Evolutionary conservation across 2,888 invertebrate species (phyloP).

Genomic region (Acanthosepion esculentum): DNA sequence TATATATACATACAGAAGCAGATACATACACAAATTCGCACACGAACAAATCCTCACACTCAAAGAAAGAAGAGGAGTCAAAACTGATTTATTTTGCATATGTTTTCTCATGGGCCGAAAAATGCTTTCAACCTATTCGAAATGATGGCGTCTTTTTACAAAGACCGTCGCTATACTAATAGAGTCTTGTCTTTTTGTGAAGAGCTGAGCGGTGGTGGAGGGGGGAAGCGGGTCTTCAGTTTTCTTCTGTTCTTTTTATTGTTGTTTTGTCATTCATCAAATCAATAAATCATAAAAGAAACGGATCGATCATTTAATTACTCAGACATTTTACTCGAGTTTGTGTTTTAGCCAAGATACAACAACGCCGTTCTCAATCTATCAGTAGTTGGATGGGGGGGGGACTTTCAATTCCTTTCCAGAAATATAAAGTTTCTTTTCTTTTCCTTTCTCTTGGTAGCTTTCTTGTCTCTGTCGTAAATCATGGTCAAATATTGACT

Average conservation of each 20-base stretch:
- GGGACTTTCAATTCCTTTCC: background rate
- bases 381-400: background rate
- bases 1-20: background rate
- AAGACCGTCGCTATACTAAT: background rate
- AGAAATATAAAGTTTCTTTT: slow-evolving; percentile 11
- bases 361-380: background rate
- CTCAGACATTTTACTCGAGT: background rate
- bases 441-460: background rate
- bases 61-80: background rate
- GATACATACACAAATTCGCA: background rate
- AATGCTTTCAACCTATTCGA: slow-evolving; percentile 14
- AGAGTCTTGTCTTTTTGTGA: background rate
- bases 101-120: background rate
- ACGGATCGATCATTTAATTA: slow-evolving; percentile 20
- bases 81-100: background rate
- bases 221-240: too few species aligned
- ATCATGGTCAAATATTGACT: slow-evolving; percentile 33
- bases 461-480: background rate
- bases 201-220: too few species aligned
- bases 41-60: background rate
- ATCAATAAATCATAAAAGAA: slow-evolving; percentile 13
- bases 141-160: slow-evolving; percentile 18
- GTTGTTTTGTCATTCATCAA: background rate
- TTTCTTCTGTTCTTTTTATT: background rate
- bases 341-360: slow-evolving; percentile 33